Evolutionary conservation across 2,797 vertebrate genomes (phyloP), one percentile per base, ranked within the genome.

Genomic region (Oryzias sinensis): DNA sequence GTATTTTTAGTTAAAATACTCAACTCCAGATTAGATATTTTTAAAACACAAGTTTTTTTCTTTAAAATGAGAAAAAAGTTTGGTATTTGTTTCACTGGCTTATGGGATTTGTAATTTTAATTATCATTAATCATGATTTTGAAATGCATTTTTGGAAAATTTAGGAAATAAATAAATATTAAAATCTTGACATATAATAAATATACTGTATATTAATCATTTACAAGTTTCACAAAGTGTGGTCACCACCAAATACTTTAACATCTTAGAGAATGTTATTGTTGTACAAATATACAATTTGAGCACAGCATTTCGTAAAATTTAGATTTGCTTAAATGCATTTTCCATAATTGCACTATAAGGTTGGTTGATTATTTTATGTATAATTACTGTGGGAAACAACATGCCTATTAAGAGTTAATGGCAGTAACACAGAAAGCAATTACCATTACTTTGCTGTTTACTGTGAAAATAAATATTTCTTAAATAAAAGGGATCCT

Each of bases 331-430:
- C 76, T 83, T 88, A 83, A 89, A 87, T 84, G 85, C 67, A 82
- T 88, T 78, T 89, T 79, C 83, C 86, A 88, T 91, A 90, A 91
- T 87, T 91, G 81, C 74, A 65, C 76, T 67, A 76, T 74, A 83
- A 87, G 86, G 83, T 85, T 80, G 69, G 77, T 80, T 85, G 88
- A 89, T 91, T 88, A 88, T 90, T 90, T 90, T 86, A 78, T 82
- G 83, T 82, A 83, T 90, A 91, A 92, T 92, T 91, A 91, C 87
- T 90, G 82, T 80, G 77, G 86, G 82, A 89, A 89, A 88, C 80
- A 89, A 87, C 77, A 80, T 87, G 71, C 79, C 83, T 90, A 90
- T 92, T 92, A 90, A 89, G 85, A 75, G 89, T 89, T 89, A 91
- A 90, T 90, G 79, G 87, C 82, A 87, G 82, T 88, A 88, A 85